Base-by-base conservation (phyloP, 2,797 vertebrate species). In the Pseudochaenichthys georgianus region DNA sequence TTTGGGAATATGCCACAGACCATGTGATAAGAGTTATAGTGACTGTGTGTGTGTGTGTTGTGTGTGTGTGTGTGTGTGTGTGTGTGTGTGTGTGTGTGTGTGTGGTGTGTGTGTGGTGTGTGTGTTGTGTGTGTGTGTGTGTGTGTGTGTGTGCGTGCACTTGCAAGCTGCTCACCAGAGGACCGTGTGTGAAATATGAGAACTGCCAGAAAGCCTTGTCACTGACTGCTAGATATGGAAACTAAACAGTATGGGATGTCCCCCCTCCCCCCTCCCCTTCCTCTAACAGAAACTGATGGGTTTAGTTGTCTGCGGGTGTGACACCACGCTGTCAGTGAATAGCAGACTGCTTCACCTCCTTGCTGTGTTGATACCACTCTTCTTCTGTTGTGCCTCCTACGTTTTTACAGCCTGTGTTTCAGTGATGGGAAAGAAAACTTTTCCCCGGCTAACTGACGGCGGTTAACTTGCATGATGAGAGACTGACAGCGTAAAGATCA, bases 1-100 rank as follows among this genome's bases (percentile, higher is more conserved):
- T 84, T 86, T 86, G 83, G 88, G 81, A 87, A 89, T 86, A 85
- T 87, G 87, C 81, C 88, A 88, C 70, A 87, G 70, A 86, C 84
- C 73, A 80, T 71, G 75, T 80, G 84, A 90, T 91, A 92, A 88
- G 85, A 77, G 76, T 83, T 77, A 68, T 64, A 71, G 78, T 73
- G 86, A 84, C 77, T 69, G 77, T 75, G 85, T 83, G 70, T 59
- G 54, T 48, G 57, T 62, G 61, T 54, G 62, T 34, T n/a, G n/a
- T n/a, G n/a, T n/a, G n/a, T n/a, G n/a, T n/a, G n/a, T n/a, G n/a
- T n/a, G n/a, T n/a, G n/a, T n/a, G n/a, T n/a, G n/a, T n/a, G n/a
- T n/a, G n/a, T n/a, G n/a, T n/a, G n/a, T n/a, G n/a, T 28, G 23
- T 28, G 45, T 31, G 68, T 54, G 64, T 48, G 59, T 34, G 48